Conservation (phyloP, 2,888 invertebrate genomes). For the Pachydiplax longipennis region DNA sequence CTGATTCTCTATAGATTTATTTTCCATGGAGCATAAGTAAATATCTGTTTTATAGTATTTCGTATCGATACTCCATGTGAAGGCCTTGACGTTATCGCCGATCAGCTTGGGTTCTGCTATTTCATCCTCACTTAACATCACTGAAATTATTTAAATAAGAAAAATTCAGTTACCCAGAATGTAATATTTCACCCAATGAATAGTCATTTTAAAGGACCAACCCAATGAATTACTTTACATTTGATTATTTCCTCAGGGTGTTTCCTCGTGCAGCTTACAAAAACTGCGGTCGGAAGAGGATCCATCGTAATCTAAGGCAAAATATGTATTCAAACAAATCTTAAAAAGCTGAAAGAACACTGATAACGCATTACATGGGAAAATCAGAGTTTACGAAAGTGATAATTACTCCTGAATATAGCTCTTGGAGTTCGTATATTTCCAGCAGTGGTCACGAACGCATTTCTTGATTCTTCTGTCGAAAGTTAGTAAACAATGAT, state of each 20-base stretch:
- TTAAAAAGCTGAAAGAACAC: too few species aligned
- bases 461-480: too few species aligned
- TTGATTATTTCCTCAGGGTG: constrained; percentile 53
- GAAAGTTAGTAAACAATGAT: too few species aligned
- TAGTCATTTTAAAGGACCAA: neutral
- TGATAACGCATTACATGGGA: too few species aligned
- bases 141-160: constrained; percentile 47
- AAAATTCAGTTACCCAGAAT: constrained; percentile 23
- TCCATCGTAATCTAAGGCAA: constrained; percentile 46
- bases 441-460: too few species aligned
- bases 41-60: constrained; percentile 76
- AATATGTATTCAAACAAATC: neutral
- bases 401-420: too few species aligned
- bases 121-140: constrained; percentile 50
- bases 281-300: constrained; percentile 50
- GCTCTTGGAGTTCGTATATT: too few species aligned
- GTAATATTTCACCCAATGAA: constrained; percentile 45
- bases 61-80: constrained; percentile 70
- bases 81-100: constrained; percentile 56
- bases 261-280: constrained; percentile 50
- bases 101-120: constrained; percentile 54
- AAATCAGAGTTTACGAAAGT: too few species aligned
- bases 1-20: constrained; percentile 61
- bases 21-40: constrained; percentile 64
- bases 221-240: constrained; percentile 50